These are phyloP conservation scores for Mormoops blainvillei DNA, from an alignment of 2,113 vertebrate species.

Conservation along the genomic window DNA sequence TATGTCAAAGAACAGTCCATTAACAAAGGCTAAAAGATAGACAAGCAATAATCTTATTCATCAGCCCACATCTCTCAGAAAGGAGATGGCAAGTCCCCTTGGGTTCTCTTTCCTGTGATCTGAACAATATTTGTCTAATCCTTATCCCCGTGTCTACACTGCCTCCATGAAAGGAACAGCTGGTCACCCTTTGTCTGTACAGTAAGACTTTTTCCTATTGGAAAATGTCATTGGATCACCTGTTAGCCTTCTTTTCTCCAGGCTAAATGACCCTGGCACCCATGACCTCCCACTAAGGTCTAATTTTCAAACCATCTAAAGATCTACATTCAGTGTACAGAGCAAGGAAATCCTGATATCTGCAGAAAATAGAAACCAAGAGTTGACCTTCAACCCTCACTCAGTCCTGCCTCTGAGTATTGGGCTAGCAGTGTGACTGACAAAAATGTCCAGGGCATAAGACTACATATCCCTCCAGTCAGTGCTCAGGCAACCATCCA, in stretches of 20 bases:
- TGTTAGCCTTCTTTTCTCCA: neutral
- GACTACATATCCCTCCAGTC: neutral
- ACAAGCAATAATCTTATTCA: neutral
- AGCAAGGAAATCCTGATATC: neutral
- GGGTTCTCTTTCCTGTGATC: neutral
- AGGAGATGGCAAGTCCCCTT: neutral
- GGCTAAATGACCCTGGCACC: neutral
- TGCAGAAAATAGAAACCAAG: neutral
- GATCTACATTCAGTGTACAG: neutral
- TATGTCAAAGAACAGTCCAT: neutral
- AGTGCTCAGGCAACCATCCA: neutral
- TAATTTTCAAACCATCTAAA: neutral
- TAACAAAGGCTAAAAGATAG: neutral
- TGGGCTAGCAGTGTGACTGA: neutral
- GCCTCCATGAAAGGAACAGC: neutral
- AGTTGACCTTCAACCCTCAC: neutral
- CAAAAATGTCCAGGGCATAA: neutral
- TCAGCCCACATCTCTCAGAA: neutral
- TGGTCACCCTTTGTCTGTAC: constrained; percentile 10
- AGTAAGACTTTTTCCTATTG: neutral
- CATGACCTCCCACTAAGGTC: neutral
- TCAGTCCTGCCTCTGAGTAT: neutral
- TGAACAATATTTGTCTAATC: neutral
- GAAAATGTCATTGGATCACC: neutral
- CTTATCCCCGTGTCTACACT: neutral